A percentile compares a stretch with the other conserved stretches of the same genome.
These are phyloP conservation scores for Gila robusta DNA, from an alignment of 2,797 vertebrate species.

Conservation along the genomic window DNA sequence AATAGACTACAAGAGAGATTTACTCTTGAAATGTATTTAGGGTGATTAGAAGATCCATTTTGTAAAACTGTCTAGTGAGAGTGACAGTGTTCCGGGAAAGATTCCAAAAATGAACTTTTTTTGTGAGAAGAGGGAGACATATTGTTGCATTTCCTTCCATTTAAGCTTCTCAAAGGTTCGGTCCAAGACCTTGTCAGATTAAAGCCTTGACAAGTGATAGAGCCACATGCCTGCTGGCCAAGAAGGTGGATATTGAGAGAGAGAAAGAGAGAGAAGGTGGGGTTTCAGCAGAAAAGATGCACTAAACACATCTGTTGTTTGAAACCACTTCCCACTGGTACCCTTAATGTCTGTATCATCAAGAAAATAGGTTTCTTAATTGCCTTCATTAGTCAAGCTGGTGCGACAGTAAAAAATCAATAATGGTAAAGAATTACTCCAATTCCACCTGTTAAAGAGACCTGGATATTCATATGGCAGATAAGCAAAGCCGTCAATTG, in stretches of 20 bases:
- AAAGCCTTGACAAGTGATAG: constrained; percentile 31
- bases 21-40: constrained; percentile 52
- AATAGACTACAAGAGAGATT: constrained; percentile 50
- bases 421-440: constrained; percentile 64
- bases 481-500: constrained; percentile 52
- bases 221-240: constrained; percentile 36
- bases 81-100: constrained; percentile 43
- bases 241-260: constrained; percentile 16
- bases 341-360: constrained; percentile 70
- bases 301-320: constrained; percentile 65
- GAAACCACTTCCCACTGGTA: constrained; percentile 63
- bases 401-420: constrained; percentile 68
- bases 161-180: constrained; percentile 40
- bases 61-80: constrained; percentile 36
- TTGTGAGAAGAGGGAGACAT: neutral
- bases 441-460: constrained; percentile 63
- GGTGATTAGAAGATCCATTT: constrained; percentile 49
- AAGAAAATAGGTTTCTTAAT: constrained; percentile 67
- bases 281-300: constrained; percentile 51
- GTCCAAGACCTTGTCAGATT: constrained; percentile 58
- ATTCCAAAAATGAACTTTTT: constrained; percentile 40
- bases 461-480: constrained; percentile 54
- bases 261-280: constrained; percentile 10
- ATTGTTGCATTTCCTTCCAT: constrained; percentile 47
- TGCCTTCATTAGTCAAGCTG: constrained; percentile 68